Base-by-base conservation (phyloP, 2,113 vertebrate genomes). In the Alces alces region DNA sequence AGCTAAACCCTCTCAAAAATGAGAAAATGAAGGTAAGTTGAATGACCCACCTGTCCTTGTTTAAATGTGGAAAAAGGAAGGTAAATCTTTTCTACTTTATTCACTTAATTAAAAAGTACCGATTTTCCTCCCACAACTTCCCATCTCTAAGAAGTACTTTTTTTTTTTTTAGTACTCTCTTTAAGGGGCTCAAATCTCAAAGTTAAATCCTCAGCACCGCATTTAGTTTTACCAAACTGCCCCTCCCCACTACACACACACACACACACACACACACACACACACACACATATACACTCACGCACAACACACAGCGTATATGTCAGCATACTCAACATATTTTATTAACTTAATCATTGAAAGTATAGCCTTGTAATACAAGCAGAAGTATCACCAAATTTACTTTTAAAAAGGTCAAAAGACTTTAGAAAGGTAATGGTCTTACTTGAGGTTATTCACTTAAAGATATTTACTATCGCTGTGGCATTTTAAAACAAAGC, bases 281-380 rank as follows among this genome's bases (percentile, higher is more conserved):
- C 36, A 13, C 45, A 43, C 55, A 58, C 30, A 54, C 28, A 83
- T 15, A 47, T 70, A 55, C 33, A 14, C 9, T 4, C 17, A 73
- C 4, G 64, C 39, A 54, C 33, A 55, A 64, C 84, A 58, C 28
- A 33, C 6, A 14, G 3, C 39, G 19, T 54, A 23, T n/a, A 86
- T 27, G 27, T 86, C 47, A 66, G 78, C 39, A 89, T 21, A 89
- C 13, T 21, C 17, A n/a, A 89, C 85, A 45, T 39, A 84, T 19
- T 87, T 64, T 70, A 82, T 80, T 97, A 55, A 87, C 92, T 92
- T 89, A 80, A 93, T 84, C 80, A 61, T 10, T 92, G 82, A 85
- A 94, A 91, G 43, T 39, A 43, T n/a, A 92, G 47, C 50, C 43
- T 92, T 80, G 14, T 58, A 82, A 94, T 12, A 58, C 27, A 94